Evolutionary conservation across 2,113 vertebrate genomes (phyloP).

Genomic region (Plotosus lineatus): DNA sequence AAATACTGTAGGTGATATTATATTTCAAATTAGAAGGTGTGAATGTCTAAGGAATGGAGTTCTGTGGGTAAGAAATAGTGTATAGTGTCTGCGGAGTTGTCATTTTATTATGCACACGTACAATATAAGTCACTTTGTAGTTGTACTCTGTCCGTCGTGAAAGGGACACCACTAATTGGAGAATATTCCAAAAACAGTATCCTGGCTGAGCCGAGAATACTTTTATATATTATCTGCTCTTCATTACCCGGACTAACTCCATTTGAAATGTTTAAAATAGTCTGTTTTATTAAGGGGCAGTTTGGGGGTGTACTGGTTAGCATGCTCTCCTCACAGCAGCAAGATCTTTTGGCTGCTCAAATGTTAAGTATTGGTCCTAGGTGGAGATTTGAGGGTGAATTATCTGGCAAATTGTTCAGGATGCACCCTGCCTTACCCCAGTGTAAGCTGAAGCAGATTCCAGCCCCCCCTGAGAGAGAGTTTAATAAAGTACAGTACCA

Average conservation of each 20-base stretch:
- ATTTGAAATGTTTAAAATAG: neutral
- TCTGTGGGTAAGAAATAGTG: neutral
- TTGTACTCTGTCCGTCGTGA: neutral
- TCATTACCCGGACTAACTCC: neutral
- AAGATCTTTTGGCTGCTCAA: neutral
- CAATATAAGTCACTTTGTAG: neutral
- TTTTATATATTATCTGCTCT: neutral
- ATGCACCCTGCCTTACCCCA: too few species aligned
- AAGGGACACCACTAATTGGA: neutral
- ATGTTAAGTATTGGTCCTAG: too few species aligned
- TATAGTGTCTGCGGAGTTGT: neutral
- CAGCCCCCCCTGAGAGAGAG: too few species aligned
- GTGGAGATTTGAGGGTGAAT: too few species aligned
- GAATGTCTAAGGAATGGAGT: neutral
- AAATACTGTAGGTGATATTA: slow-evolving; percentile 14
- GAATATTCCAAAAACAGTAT: neutral
- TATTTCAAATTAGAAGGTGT: neutral
- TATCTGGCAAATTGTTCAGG: too few species aligned
- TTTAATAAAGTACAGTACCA: too few species aligned
- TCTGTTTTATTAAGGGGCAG: neutral
- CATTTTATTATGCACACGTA: neutral
- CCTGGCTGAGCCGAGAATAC: neutral
- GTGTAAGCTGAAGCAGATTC: too few species aligned
- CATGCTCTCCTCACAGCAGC: too few species aligned
- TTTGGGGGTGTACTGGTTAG: too few species aligned